A percentile compares a stretch with the other conserved stretches of the same genome.
phyloP scores from a whole-genome alignment of 2,888 invertebrate genomes.

The Choristoneura rosaceana region DNA sequence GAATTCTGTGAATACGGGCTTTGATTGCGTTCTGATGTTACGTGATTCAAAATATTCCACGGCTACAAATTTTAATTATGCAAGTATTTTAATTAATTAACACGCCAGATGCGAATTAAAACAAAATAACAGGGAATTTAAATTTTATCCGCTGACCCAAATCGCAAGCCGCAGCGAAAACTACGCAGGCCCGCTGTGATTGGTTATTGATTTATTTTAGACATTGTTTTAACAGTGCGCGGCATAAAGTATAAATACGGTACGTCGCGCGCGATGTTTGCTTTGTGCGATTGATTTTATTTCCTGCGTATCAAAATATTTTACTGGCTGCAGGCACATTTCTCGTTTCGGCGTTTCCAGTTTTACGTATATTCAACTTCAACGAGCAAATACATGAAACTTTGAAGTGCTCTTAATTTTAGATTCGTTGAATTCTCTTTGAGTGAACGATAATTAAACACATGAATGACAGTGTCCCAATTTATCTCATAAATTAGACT shows the following conservation, averaged over 20 bases:
- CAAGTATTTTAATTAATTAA: conserved; percentile 21
- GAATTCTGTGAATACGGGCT: not conserved
- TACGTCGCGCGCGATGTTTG: not conserved
- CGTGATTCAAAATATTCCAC: not conserved
- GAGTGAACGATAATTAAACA: no score
- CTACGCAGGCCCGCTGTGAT: conserved; percentile 69
- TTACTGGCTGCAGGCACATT: not conserved
- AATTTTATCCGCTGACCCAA: conserved; percentile 69
- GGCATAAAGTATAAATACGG: conserved; percentile 34
- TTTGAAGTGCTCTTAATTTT: not conserved
- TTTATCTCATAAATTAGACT: no score
- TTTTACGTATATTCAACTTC: not conserved
- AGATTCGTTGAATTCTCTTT: no score
- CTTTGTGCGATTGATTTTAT: conserved; percentile 1
- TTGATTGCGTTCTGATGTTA: not conserved
- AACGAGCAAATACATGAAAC: no score
- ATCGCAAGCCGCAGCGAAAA: conserved; percentile 63
- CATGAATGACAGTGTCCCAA: not conserved
- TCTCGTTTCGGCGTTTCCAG: not conserved
- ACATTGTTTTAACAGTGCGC: conserved; percentile 49
- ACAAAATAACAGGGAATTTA: conserved; percentile 46
- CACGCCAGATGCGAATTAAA: conserved; percentile 3
- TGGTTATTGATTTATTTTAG: conserved; percentile 73
- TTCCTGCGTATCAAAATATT: not conserved
- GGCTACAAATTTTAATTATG: conserved; percentile 2